Evolutionary conservation across 2,797 vertebrate genomes (phyloP).

Genomic region (Muscicapa comitata): DNA sequence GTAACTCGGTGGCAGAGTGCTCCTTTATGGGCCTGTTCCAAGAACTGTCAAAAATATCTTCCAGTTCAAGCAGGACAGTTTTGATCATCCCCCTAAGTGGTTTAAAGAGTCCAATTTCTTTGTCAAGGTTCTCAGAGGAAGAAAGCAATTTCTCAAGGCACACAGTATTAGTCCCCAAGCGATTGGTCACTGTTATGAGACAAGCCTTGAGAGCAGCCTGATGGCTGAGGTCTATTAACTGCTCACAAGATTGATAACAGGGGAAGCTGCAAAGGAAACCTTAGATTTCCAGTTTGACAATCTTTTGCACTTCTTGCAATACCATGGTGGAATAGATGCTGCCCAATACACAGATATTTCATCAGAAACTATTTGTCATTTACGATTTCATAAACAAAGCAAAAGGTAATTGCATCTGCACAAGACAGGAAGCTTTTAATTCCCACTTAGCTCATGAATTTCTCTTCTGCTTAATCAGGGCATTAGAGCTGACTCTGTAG

Average conservation of each 20-base stretch:
- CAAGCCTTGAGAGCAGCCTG: conserved; percentile 55
- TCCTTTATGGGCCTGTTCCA: conserved; percentile 38
- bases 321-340: neutral
- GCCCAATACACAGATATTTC: neutral
- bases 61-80: conserved; percentile 38
- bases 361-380: neutral
- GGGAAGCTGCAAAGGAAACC: conserved; percentile 31
- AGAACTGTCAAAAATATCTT: conserved; percentile 37
- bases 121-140: conserved; percentile 65
- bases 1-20: neutral
- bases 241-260: conserved; percentile 59
- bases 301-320: conserved; percentile 26
- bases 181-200: conserved; percentile 61
- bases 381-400: neutral
- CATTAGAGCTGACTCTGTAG: neutral
- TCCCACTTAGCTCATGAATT: neutral
- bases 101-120: conserved; percentile 69
- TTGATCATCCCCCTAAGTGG: conserved; percentile 52
- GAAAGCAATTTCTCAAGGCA: conserved; percentile 60
- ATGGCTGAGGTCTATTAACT: conserved; percentile 64
- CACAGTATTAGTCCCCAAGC: neutral
- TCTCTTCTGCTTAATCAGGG: neutral
- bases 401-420: neutral
- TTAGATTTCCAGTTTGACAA: neutral
- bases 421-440: neutral